phyloP scores from a whole-genome alignment of 2,797 vertebrate genomes.

The Enteromius radiatus region DNA sequence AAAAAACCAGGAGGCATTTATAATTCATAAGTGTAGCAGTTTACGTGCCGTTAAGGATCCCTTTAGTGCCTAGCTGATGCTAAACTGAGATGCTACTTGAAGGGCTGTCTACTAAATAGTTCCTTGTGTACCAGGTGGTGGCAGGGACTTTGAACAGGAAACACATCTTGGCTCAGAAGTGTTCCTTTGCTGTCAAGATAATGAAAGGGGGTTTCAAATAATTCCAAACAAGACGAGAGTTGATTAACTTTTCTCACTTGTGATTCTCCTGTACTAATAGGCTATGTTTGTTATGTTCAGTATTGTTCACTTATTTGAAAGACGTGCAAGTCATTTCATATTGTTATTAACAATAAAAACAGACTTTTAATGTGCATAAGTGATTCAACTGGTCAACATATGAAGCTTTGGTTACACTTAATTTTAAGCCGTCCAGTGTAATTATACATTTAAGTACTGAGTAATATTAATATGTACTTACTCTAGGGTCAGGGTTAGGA shows the following conservation, averaged over 20 bases:
- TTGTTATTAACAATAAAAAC: background rate
- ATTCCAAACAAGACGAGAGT: slow-evolving; percentile 61
- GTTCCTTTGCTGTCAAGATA: slow-evolving; percentile 65
- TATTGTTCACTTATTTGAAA: background rate
- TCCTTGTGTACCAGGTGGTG: slow-evolving; percentile 84
- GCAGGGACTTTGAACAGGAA: slow-evolving; percentile 82
- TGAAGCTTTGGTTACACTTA: too few relatives aligned
- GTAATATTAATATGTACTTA: too few relatives aligned
- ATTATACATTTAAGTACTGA: too few relatives aligned
- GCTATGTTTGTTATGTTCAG: background rate
- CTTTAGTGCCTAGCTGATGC: slow-evolving; percentile 79
- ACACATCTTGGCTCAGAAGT: slow-evolving; percentile 73
- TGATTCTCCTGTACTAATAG: slow-evolving; percentile 21
- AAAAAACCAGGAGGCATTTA: slow-evolving; percentile 83
- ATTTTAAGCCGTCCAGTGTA: too few relatives aligned
- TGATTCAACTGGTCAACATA: background rate
- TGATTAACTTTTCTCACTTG: slow-evolving; percentile 69
- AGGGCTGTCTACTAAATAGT: slow-evolving; percentile 84
- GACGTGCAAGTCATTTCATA: background rate
- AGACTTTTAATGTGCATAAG: background rate
- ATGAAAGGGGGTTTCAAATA: slow-evolving; percentile 70
- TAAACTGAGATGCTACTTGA: slow-evolving; percentile 85
- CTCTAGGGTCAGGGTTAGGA: too few relatives aligned
- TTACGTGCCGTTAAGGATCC: slow-evolving; percentile 81
- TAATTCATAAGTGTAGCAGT: slow-evolving; percentile 83